These are phyloP conservation scores for Pteria penguin DNA, from an alignment of 2,888 invertebrate species.

Conservation along the genomic window DNA sequence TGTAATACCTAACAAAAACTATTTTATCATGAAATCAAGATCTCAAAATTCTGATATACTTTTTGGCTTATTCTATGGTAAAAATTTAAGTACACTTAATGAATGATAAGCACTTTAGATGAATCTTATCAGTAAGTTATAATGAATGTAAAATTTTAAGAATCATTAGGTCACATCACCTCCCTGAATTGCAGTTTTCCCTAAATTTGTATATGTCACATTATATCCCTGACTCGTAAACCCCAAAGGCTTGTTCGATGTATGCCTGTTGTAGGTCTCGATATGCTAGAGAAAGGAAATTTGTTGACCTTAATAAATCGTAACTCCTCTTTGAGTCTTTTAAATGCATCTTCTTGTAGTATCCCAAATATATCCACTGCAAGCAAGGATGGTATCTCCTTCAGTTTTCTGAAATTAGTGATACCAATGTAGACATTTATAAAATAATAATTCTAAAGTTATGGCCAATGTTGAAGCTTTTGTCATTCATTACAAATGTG, in stretches of 20 bases:
- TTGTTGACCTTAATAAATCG: slow-evolving; percentile 85
- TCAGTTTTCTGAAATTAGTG: slow-evolving; percentile 80
- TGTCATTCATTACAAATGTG: too few relatives aligned
- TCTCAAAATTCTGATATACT: too few relatives aligned
- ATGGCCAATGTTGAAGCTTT: too few relatives aligned
- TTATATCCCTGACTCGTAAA: slow-evolving; percentile 82
- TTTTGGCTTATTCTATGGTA: too few relatives aligned
- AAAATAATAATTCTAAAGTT: too few relatives aligned
- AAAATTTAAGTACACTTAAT: too few relatives aligned
- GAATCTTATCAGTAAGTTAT: too few relatives aligned
- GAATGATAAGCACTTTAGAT: too few relatives aligned
- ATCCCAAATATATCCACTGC: slow-evolving; percentile 92
- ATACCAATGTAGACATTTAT: slow-evolving; percentile 6
- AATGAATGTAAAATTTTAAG: too few relatives aligned
- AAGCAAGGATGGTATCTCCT: slow-evolving; percentile 81
- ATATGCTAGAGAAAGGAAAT: slow-evolving; percentile 90
- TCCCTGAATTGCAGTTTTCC: background rate
- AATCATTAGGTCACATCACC: too few relatives aligned
- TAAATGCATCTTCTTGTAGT: slow-evolving; percentile 84
- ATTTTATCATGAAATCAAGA: too few relatives aligned
- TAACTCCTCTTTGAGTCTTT: slow-evolving; percentile 83
- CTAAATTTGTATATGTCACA: background rate
- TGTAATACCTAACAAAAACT: too few relatives aligned
- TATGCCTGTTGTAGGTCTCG: slow-evolving; percentile 91
- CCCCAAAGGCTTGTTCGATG: slow-evolving; percentile 95